phyloP scores from a whole-genome alignment of 2,113 vertebrate genomes.

The Nesogale talazaci region DNA sequence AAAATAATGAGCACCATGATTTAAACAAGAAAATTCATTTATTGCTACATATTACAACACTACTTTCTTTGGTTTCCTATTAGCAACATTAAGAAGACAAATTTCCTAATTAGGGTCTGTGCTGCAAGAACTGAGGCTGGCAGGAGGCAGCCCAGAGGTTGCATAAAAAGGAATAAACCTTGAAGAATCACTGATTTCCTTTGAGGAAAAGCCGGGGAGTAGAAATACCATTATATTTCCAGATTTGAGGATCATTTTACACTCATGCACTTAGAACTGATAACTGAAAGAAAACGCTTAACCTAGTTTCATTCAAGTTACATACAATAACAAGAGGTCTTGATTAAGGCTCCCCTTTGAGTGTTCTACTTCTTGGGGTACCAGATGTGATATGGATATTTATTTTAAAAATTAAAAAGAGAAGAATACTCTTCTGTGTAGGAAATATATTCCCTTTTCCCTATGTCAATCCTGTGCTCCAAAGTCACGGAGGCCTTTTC shows the following conservation, averaged over 20 bases:
- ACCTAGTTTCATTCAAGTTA: neutral
- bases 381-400: neutral
- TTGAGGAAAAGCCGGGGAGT: neutral
- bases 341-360: neutral
- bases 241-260: neutral
- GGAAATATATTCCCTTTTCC: neutral
- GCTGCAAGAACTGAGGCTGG: constrained; percentile 6
- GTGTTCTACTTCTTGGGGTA: neutral
- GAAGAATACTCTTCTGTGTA: neutral
- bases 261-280: neutral
- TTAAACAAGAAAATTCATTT: constrained; percentile 56
- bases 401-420: neutral
- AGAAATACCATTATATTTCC: neutral
- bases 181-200: constrained; percentile 10
- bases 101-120: constrained; percentile 60
- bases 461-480: neutral
- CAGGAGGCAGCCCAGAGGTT: constrained; percentile 25
- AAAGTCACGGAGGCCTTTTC: neutral
- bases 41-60: constrained; percentile 38
- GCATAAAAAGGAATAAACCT: neutral
- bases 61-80: constrained; percentile 54
- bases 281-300: neutral
- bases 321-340: neutral
- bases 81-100: constrained; percentile 51
- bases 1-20: constrained; percentile 56